Base-by-base conservation (phyloP, 1,140 invertebrate species). In the Arctopsyche grandis region DNA sequence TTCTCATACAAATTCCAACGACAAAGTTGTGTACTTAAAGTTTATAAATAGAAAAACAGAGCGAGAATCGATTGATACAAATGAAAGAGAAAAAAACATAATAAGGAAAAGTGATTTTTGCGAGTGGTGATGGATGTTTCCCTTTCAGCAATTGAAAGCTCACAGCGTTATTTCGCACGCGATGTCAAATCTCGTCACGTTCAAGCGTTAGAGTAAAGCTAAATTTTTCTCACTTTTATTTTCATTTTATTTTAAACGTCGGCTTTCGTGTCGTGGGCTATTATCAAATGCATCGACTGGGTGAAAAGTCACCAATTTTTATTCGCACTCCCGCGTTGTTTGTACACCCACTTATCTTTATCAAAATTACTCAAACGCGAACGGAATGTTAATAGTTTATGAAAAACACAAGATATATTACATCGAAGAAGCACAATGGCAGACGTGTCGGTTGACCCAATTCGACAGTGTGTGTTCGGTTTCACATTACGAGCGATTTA, bases 181-280 rank as follows among this genome's bases (percentile, higher is more conserved):
- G 63, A 66, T 24, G 63, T 66, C 63, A 66, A 66, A 66, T 66
- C 63, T 66, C 63, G 63, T 66, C 63, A 66, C 63, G 63, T 66
- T 66, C 19, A 66, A 66, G 26, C 24, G 63, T 29, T 66, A 3
- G 9, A 66, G 56, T 19, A 60, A 60, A 21, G 12, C 56, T 60
- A 21, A 60, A 60, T 19, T 19, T 60, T 60, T 19, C 14, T 19
- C 56, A 0, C 9, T 21, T 9, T 19, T n/a, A 0, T 52, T 52
- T 52, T 52, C 14, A 60, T 21, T 9, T 19, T n/a, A 0, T 52
- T 52, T 52, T 52, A 52, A 52, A 52, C 10, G 12, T 16, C 48
- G 10, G 16, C 48, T 52, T 52, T 52, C 48, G 48, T 52, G 48
- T 10, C 16, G 48, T 16, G 48, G 12, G 16, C 48, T 52, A 52